phyloP scores from a whole-genome alignment of 1,140 invertebrate species.

The Andricus grossulariae region DNA sequence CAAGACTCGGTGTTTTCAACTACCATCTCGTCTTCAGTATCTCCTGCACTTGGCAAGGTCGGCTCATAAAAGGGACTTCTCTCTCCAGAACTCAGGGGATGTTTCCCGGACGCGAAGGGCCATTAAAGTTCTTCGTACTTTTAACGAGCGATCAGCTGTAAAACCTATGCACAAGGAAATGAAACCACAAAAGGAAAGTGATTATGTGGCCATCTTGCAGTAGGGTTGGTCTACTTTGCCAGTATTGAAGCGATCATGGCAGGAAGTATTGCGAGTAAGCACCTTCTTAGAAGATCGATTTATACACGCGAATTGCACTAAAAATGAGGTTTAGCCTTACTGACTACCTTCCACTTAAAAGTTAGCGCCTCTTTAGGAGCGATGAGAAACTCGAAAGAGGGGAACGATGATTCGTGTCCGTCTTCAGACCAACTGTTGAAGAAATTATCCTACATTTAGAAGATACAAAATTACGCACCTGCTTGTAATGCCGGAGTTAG shows the following conservation, averaged over 20 bases:
- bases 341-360: conserved; percentile 23
- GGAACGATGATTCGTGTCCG: background rate
- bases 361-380: conserved; percentile 9
- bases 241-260: conserved; percentile 53
- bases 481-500: background rate
- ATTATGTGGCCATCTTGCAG: conserved; percentile 45
- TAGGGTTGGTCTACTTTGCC: conserved; percentile 52
- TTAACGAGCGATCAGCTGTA: conserved; percentile 60
- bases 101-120: conserved; percentile 56
- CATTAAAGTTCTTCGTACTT: conserved; percentile 60
- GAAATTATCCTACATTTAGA: conserved; percentile 20
- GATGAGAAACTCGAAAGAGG: conserved; percentile 4
- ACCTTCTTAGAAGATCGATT: conserved; percentile 54
- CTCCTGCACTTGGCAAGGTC: conserved; percentile 10
- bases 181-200: conserved; percentile 53
- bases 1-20: conserved; percentile 3
- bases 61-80: conserved; percentile 50
- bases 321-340: conserved; percentile 4
- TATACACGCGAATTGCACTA: conserved; percentile 23
- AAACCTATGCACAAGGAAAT: conserved; percentile 51
- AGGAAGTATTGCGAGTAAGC: conserved; percentile 39
- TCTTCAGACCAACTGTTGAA: background rate
- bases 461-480: conserved; percentile 19
- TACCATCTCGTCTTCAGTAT: background rate
- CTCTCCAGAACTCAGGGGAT: conserved; percentile 26